Evolutionary conservation across 2,888 invertebrate genomes (phyloP).

Genomic region (Tetanocera ferruginea): DNA sequence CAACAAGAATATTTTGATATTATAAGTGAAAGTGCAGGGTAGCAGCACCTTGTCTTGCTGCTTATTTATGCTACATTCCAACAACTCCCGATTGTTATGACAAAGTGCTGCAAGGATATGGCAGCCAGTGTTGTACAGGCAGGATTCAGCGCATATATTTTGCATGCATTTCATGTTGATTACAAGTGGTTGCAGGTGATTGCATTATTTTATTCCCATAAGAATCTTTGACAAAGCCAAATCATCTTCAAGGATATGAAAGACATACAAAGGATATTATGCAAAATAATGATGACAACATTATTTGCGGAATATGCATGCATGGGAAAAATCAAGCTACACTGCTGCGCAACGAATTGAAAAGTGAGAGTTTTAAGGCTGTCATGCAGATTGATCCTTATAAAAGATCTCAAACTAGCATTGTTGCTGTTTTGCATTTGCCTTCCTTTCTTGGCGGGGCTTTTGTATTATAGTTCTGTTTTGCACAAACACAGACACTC

Average conservation of each 20-base stretch:
- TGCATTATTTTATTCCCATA: slow-evolving; percentile 39
- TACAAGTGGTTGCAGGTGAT: slow-evolving; percentile 21
- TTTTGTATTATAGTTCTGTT: not conserved
- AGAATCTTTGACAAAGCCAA: slow-evolving; percentile 33
- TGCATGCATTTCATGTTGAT: slow-evolving; percentile 28
- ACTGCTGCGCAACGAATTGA: not conserved
- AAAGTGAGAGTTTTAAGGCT: not conserved
- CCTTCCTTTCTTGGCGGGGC: not conserved
- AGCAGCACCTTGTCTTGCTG: not conserved
- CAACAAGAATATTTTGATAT: not conserved
- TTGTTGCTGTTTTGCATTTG: not conserved
- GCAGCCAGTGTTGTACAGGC: not conserved
- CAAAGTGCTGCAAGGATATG: not conserved
- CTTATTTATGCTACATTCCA: not conserved
- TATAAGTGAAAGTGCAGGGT: not conserved
- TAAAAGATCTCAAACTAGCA: not conserved
- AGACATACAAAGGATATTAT: slow-evolving; percentile 16
- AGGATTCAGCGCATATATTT: slow-evolving; percentile 15
- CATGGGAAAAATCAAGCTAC: not conserved
- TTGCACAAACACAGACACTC: not conserved
- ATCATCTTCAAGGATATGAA: slow-evolving; percentile 4
- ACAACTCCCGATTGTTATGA: not conserved
- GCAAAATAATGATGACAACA: slow-evolving; percentile 31
- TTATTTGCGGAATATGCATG: slow-evolving; percentile 21
- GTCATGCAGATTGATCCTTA: not conserved